These are phyloP conservation scores for Styela plicata DNA, from an alignment of 23 tunicate species.

Conservation along the genomic window DNA sequence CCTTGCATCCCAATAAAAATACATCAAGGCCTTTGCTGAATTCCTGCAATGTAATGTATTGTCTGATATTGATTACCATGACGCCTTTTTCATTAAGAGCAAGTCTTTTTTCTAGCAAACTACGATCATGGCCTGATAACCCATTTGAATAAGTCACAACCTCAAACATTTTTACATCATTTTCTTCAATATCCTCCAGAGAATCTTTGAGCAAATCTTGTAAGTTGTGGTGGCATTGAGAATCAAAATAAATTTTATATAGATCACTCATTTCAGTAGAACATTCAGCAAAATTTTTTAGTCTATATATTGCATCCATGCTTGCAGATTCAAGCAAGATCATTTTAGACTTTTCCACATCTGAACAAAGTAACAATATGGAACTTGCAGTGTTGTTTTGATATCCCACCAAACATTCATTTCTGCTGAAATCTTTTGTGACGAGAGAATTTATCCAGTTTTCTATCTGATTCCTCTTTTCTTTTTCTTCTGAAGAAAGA, in stretches of 20 bases:
- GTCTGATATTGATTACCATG: conserved; percentile 50
- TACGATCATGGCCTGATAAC: conserved; percentile 39
- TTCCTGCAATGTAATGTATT: conserved; percentile 47
- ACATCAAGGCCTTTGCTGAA: conserved; percentile 22
- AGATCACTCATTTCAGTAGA: conserved; percentile 25
- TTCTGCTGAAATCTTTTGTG: conserved; percentile 3
- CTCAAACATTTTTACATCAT: conserved; percentile 20
- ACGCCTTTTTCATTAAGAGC: conserved; percentile 25
- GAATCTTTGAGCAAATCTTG: neutral
- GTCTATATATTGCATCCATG: conserved; percentile 51
- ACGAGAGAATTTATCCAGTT: conserved; percentile 9
- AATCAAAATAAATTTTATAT: conserved; percentile 26
- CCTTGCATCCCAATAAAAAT: conserved; percentile 14
- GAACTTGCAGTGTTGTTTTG: conserved; percentile 49
- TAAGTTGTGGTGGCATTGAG: conserved; percentile 54
- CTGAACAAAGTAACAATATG: conserved; percentile 15
- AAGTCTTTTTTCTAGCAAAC: conserved; percentile 26
- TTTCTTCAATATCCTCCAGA: neutral
- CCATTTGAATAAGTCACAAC: conserved; percentile 52
- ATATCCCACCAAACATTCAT: conserved; percentile 44
- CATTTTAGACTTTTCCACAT: neutral
- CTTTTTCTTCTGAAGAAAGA: neutral
- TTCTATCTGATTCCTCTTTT: conserved; percentile 19
- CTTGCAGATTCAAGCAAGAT: conserved; percentile 61
- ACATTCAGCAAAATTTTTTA: conserved; percentile 20